Conservation (phyloP, 2,113 vertebrate genomes). For the Elaphurus davidianus region DNA sequence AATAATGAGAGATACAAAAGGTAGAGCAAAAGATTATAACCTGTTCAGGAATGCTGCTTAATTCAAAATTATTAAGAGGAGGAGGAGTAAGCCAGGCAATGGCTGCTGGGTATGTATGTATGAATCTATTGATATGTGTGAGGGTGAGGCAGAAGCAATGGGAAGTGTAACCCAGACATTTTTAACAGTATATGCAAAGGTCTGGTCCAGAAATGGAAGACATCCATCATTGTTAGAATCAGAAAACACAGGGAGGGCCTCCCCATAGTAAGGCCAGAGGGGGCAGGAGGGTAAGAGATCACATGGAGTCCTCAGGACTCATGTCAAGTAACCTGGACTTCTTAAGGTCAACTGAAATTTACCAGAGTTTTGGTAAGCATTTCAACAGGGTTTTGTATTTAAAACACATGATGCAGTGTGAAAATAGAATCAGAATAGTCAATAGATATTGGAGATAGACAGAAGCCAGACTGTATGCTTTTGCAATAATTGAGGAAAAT, state of each 20-base stretch:
- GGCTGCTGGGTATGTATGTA: neutral
- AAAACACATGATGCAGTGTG: neutral
- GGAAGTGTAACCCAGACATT: neutral
- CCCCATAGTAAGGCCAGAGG: neutral
- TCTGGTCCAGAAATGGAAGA: neutral
- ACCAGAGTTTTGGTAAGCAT: neutral
- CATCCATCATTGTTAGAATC: neutral
- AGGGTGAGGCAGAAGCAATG: neutral
- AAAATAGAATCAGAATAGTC: neutral
- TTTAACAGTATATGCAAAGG: neutral
- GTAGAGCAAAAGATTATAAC: neutral
- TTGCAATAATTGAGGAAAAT: neutral
- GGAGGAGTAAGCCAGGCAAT: neutral
- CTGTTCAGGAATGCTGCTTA: neutral
- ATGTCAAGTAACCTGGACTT: neutral
- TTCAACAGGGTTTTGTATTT: neutral
- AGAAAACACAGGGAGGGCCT: neutral
- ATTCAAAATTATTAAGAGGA: neutral
- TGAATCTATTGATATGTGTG: neutral
- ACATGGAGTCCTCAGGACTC: neutral
- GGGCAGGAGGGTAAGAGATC: neutral
- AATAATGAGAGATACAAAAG: neutral
- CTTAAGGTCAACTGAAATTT: neutral
- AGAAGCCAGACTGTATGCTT: neutral
- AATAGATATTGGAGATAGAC: neutral